Evolutionary conservation across 2,797 vertebrate species (phyloP), one percentile per base, ranked within the genome.

Genomic region (Phrynocephalus vlangalii): DNA sequence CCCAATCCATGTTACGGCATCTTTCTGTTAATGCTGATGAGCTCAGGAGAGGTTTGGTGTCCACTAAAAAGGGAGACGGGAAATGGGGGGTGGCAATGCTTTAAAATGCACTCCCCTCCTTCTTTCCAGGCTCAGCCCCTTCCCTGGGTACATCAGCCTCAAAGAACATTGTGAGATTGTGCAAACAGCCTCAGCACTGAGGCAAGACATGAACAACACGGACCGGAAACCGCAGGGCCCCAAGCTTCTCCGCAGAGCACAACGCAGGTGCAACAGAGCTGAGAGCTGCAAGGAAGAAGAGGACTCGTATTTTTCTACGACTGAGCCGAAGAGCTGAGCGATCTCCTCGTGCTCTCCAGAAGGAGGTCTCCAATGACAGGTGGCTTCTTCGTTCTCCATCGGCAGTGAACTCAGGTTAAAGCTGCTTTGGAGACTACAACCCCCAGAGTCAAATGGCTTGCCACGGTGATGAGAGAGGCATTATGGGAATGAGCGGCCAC

Each of bases 221-320:
- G 71, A 33, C 85, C 85, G 88, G 88, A 90, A 90, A 87, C 88
- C 88, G 68, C 85, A 90, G 70, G 85, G 60, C 85, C 82, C 85
- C 82, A 56, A 33, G 60, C 82, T 77, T 85, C 63, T 22, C 68
- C 88, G 20, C 60, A 38, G 60, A 75, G 70, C 71, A 5, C 82
- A 75, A 78, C 24, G 70, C 88, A 90, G 88, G 85, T 87, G 88
- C 85, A 70, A 68, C 33, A 6, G 70, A 80, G 44, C 81, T 79
- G 68, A 24, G 38, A 22, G 18, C 13, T 8, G 5, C 15, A 52
- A 1, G 9, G 26, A n/a, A 63, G 60, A n/a, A 22, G 13, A 66
- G 70, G 79, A 10, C 67, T 26, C 15, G 6, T n/a, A 26, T 2
- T 60, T 66, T 20, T 80, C 38, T 63, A 28, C 26, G 33, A n/a